phyloP scores from a whole-genome alignment of 2,888 invertebrate genomes.

The Cephus runcator region DNA sequence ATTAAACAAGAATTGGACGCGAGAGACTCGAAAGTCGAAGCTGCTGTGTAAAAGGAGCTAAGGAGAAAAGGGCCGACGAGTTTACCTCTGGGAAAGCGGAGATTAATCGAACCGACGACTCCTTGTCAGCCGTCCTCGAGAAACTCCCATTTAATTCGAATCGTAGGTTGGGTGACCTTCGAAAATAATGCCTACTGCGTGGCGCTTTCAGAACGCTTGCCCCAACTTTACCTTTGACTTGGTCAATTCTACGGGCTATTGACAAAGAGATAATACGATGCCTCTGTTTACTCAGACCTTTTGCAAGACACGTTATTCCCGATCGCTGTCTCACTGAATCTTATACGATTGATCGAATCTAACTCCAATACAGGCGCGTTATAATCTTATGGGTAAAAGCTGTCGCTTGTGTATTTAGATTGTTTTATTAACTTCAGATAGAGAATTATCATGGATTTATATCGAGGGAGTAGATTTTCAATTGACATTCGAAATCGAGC shows the following conservation, averaged over 20 bases:
- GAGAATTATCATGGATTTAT: background rate
- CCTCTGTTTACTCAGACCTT: too few relatives aligned
- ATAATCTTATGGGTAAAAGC: background rate
- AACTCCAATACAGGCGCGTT: background rate
- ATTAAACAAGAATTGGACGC: conserved; percentile 17
- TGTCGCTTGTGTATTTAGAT: fast-evolving
- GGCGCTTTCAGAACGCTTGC: background rate
- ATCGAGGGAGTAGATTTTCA: background rate
- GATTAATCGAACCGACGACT: background rate
- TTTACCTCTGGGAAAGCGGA: background rate
- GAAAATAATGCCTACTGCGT: background rate
- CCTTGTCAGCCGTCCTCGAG: background rate
- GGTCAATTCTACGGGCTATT: too few relatives aligned
- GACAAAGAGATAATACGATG: too few relatives aligned
- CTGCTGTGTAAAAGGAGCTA: background rate
- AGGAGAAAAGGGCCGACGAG: background rate
- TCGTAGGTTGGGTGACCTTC: background rate
- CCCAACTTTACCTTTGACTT: background rate
- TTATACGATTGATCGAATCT: background rate
- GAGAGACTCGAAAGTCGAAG: conserved; percentile 4
- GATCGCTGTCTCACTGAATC: background rate
- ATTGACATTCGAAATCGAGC: background rate
- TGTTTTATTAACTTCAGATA: background rate
- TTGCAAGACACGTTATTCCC: background rate
- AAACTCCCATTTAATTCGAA: background rate